Evolutionary conservation across 1,140 invertebrate genomes (phyloP).

Genomic region (Procambarus virginalis): DNA sequence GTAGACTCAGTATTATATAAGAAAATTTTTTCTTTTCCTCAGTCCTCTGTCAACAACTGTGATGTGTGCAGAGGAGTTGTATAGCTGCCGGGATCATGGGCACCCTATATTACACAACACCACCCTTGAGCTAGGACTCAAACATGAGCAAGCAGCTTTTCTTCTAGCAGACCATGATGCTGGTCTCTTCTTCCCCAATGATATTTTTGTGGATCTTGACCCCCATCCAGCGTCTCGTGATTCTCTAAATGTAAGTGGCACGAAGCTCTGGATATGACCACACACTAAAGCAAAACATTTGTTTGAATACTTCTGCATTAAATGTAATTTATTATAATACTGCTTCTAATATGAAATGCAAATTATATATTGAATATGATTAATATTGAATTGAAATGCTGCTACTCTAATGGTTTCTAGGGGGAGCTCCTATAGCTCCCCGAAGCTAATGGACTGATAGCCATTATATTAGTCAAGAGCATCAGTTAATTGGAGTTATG

Average conservation of each 20-base stretch:
- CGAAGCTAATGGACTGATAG: no score
- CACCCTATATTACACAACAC: constrained; percentile 89
- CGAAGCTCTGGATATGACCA: background rate
- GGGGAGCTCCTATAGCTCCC: no score
- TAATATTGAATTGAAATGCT: no score
- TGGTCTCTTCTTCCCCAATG: constrained; percentile 54
- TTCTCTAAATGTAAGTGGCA: constrained; percentile 35
- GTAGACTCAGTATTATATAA: background rate
- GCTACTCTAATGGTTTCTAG: no score
- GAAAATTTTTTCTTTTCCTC: background rate
- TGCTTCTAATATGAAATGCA: no score
- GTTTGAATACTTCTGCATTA: no score
- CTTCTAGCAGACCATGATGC: constrained; percentile 60
- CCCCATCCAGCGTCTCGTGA: constrained; percentile 48
- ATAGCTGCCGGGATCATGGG: constrained; percentile 79
- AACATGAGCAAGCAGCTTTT: constrained; percentile 62
- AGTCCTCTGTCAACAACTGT: constrained; percentile 67
- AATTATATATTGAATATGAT: no score
- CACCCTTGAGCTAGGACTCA: constrained; percentile 80
- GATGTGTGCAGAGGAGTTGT: constrained; percentile 80
- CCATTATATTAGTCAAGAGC: no score
- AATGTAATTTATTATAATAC: no score
- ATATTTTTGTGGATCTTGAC: constrained; percentile 45
- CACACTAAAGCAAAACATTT: background rate
- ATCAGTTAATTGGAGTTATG: no score